Base-by-base conservation (phyloP, 2,113 vertebrate genomes). In the Larimichthys crocea region DNA sequence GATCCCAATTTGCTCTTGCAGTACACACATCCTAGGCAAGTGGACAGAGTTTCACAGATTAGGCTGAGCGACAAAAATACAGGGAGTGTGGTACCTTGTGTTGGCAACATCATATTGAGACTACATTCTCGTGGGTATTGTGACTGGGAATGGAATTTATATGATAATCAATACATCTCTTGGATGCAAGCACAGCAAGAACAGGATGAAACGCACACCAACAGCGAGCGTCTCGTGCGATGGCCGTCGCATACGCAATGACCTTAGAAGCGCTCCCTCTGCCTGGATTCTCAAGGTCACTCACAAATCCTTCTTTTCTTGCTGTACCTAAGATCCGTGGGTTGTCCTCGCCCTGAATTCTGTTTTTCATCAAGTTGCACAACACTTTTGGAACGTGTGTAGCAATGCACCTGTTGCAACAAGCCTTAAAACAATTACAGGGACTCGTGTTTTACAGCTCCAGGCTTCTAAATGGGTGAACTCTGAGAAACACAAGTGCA, bases 221-320 rank as follows among this genome's bases (percentile, higher is more conserved):
- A 67, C 77, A 29, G 85, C 15, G 22, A 77, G 82, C 29, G 59
- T 85, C 69, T n/a, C 72, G 10, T 52, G 79, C 79, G 71, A 62
- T 86, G 85, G 88, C 83, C 64, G 65, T 78, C n/a, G 89, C 88
- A 93, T 89, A 91, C 86, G n/a, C 89, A 92, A 92, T 80, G 89
- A 87, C 90, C 90, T 91, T 79, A 85, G 90, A 82, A 69, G 59
- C 1, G 66, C 77, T 85, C 62, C 73, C 71, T 31, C 74, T 50
- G 84, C 86, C 80, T 80, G 75, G 80, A n/a, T n/a, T 82, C 76
- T 91, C 92, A 92, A 93, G 92, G 92, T 93, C 88, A 85, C 72
- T 66, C 79, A 84, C 80, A 74, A 82, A 74, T 75, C 67, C 61
- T 76, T 71, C 76, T 76, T 85, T 84, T 84, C 74, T n/a, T 70